Evolutionary conservation across 2,888 invertebrate genomes (phyloP).

Genomic region (Nomada ferruginata): DNA sequence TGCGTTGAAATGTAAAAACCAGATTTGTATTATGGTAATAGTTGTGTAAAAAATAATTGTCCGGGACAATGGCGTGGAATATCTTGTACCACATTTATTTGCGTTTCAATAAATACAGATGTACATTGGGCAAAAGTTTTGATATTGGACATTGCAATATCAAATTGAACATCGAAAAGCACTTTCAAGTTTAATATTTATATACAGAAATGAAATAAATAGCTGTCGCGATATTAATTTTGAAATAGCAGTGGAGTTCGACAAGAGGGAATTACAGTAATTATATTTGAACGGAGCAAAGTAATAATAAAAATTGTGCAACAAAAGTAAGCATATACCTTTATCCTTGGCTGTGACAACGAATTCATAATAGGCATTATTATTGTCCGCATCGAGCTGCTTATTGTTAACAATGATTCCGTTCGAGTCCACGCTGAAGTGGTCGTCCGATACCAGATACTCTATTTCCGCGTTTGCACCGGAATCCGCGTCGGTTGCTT

Average conservation of each 20-base stretch:
- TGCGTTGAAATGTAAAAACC: too few relatives aligned
- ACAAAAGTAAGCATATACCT: slow-evolving; percentile 83
- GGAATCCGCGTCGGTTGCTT: slow-evolving; percentile 97
- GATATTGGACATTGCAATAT: not conserved
- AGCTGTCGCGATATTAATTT: too few relatives aligned
- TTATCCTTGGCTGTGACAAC: slow-evolving; percentile 97
- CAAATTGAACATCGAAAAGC: not conserved
- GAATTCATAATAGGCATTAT: slow-evolving; percentile 98
- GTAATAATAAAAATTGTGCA: too few relatives aligned
- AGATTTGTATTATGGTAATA: too few relatives aligned
- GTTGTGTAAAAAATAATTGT: too few relatives aligned
- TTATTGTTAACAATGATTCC: slow-evolving; percentile 97
- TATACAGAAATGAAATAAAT: too few relatives aligned
- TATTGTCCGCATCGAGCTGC: slow-evolving; percentile 97
- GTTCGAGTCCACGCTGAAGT: slow-evolving; percentile 96
- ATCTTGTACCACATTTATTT: too few relatives aligned
- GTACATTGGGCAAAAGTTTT: too few relatives aligned
- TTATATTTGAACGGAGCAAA: too few relatives aligned
- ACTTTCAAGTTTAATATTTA: not conserved
- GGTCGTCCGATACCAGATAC: slow-evolving; percentile 95
- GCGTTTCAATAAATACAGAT: too few relatives aligned
- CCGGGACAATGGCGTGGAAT: not conserved
- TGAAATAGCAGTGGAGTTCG: too few relatives aligned
- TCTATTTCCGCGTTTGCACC: slow-evolving; percentile 98
- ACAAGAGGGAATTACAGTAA: too few relatives aligned